A percentile compares a stretch with the other conserved stretches of the same genome.
phyloP scores from a whole-genome alignment of 2,888 invertebrate genomes.

The Cenopis cana region DNA sequence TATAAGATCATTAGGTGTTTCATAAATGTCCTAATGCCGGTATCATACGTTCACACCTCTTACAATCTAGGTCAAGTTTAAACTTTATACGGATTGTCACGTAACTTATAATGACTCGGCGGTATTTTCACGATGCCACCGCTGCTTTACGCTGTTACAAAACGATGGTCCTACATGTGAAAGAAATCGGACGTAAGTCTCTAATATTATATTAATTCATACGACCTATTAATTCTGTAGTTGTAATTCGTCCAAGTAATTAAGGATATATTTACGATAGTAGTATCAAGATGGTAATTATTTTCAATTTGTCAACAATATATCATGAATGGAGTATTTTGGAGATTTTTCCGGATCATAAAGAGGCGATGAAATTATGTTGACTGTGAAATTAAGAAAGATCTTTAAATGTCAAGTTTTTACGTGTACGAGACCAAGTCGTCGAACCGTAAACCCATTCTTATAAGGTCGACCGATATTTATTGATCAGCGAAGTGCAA shows the following conservation, averaged over 20 bases:
- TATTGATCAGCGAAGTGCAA: neutral
- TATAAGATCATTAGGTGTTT: slow-evolving; percentile 4
- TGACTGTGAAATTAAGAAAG: slow-evolving; percentile 27
- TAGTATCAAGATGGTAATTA: slow-evolving; percentile 1
- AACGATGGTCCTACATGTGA: neutral
- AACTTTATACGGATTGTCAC: slow-evolving; percentile 9
- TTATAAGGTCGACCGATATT: slow-evolving; percentile 2
- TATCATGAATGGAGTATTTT: neutral
- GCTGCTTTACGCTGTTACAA: slow-evolving; percentile 9
- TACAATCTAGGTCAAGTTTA: slow-evolving; percentile 22
- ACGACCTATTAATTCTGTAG: neutral
- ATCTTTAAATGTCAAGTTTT: slow-evolving; percentile 28
- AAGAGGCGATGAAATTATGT: slow-evolving; percentile 27
- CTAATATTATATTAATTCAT: neutral
- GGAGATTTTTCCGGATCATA: slow-evolving; percentile 16
- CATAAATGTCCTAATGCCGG: neutral
- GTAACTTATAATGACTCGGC: slow-evolving; percentile 3
- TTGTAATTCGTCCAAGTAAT: neutral
- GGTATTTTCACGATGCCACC: neutral
- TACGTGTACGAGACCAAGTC: neutral
- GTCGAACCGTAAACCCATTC: neutral
- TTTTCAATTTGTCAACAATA: slow-evolving; percentile 22
- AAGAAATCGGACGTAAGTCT: neutral
- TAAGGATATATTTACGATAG: slow-evolving; percentile 10
- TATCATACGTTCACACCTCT: neutral